A percentile compares a stretch with the other conserved stretches of the same genome.
These are phyloP conservation scores for Potamarius usumacintae DNA, from an alignment of 2,113 vertebrate species.

Conservation along the genomic window DNA sequence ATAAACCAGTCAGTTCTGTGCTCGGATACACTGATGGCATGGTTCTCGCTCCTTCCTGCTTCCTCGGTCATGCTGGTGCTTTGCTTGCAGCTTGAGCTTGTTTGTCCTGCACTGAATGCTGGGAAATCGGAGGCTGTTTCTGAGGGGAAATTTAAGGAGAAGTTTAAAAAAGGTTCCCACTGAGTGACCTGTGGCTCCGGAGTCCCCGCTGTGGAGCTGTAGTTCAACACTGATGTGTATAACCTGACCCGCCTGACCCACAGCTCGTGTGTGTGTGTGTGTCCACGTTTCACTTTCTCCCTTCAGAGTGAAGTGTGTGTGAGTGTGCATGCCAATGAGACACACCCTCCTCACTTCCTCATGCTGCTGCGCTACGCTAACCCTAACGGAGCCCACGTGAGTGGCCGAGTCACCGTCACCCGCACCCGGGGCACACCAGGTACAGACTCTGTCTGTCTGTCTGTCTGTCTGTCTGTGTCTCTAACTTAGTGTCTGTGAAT, in stretches of 20 bases:
- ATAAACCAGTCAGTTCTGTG: too few species aligned
- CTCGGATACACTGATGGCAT: background rate
- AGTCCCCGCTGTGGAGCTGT: background rate
- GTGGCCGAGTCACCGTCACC: slow-evolving; percentile 76
- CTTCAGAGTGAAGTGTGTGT: slow-evolving; percentile 89
- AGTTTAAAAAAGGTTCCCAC: background rate
- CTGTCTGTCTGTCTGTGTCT: background rate
- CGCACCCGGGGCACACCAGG: slow-evolving; percentile 73
- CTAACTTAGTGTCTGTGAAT: background rate
- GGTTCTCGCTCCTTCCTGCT: background rate
- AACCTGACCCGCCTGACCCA: slow-evolving; percentile 34
- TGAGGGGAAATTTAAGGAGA: background rate
- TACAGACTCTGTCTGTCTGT: slow-evolving; percentile 64
- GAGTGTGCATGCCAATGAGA: slow-evolving; percentile 79
- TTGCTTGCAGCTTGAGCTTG: slow-evolving; percentile 15
- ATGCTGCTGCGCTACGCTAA: slow-evolving; percentile 87
- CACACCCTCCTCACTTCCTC: slow-evolving; percentile 74
- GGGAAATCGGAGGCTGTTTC: background rate
- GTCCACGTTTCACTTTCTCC: slow-evolving; percentile 64
- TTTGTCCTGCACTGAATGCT: slow-evolving; percentile 2
- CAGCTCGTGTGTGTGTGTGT: slow-evolving; percentile 1
- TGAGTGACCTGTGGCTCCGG: background rate
- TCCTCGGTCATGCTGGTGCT: background rate
- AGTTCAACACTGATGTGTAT: slow-evolving; percentile 1
- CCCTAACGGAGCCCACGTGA: slow-evolving; percentile 69